Percentiles rank a stretch among this genome's conserved stretches.
These are phyloP conservation scores for Pectinophora gossypiella DNA, from an alignment of 1,140 invertebrate species.

Conservation along the genomic window DNA sequence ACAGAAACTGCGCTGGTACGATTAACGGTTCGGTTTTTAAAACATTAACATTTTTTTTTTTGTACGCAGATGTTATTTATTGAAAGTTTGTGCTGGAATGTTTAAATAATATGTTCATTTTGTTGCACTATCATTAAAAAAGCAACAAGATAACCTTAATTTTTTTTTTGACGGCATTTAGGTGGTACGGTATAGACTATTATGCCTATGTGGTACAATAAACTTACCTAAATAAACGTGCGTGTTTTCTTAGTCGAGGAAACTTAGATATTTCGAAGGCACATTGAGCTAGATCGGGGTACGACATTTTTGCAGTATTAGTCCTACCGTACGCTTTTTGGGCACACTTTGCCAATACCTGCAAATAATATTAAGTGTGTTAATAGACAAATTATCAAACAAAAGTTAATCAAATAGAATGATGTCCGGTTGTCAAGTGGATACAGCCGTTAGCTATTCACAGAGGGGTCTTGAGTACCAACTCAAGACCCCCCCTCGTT, in stretches of 20 bases:
- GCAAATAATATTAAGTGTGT: no score
- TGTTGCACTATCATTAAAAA: no score
- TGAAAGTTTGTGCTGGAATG: no score
- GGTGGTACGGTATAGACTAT: no score
- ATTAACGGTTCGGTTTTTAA: background rate
- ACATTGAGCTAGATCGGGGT: conserved; percentile 22
- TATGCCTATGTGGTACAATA: no score
- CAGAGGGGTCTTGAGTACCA: background rate
- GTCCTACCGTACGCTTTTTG: conserved; percentile 17
- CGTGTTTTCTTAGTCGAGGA: conserved; percentile 16
- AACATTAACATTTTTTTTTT: background rate
- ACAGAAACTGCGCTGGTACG: no score
- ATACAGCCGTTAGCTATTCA: background rate
- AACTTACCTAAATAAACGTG: conserved; percentile 20
- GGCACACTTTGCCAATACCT: conserved; percentile 21
- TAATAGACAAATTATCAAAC: background rate
- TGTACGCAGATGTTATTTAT: no score
- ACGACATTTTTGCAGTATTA: conserved; percentile 14
- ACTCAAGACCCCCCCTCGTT: background rate
- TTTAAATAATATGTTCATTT: no score
- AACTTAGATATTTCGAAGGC: conserved; percentile 16
- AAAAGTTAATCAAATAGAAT: background rate
- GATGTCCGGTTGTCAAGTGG: no score
- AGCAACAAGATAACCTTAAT: no score
- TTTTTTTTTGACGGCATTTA: no score